Base-by-base conservation (phyloP, 1,140 invertebrate species). In the Penaeus japonicus region DNA sequence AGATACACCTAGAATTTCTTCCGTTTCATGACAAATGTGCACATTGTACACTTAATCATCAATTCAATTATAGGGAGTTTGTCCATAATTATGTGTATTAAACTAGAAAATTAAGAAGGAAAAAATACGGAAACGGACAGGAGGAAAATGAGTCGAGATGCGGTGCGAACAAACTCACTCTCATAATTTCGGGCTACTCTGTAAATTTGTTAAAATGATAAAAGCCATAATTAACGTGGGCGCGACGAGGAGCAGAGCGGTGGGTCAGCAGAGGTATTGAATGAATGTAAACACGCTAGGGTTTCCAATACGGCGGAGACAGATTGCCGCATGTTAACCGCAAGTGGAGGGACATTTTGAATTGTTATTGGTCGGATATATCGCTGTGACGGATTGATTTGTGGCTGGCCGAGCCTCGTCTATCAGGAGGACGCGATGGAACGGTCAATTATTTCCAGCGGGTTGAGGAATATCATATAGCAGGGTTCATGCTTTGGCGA, bases 241-340 rank as follows among this genome's bases (percentile, higher is more conserved):
- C 39, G 5, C 39, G 39, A 47, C 39, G 39, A 35, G 32, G 82
- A 57, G 82, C 59, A 32, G 32, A 80, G 85, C 77, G 55, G 57
- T 80, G 77, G 85, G 85, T 87, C 85, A 87, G 85, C 32, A 30
- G 55, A 17, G 77, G 77, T 79, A 87, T 87, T 87, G 85, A 87
- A 87, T 80, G 85, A 87, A 87, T 87, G 85, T 87, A 87, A 87
- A 87, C 85, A 87, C 27, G 85, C 53, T 57, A 17, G 57, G 85
- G 85, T 80, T 80, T 80, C 85, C 85, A 88, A 83, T 83, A 65
- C 79, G 70, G 54, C 80, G 62, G 79, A 88, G 86, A 88, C 80
- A 88, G 86, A 88, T 88, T 88, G 86, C 86, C 77, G 77, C 86
- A 88, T 88, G 86, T 88, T 88, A 88, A 88, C 86, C 86, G 80